Base-by-base conservation (phyloP, 2,797 vertebrate genomes). In the Etheostoma nigrum region DNA sequence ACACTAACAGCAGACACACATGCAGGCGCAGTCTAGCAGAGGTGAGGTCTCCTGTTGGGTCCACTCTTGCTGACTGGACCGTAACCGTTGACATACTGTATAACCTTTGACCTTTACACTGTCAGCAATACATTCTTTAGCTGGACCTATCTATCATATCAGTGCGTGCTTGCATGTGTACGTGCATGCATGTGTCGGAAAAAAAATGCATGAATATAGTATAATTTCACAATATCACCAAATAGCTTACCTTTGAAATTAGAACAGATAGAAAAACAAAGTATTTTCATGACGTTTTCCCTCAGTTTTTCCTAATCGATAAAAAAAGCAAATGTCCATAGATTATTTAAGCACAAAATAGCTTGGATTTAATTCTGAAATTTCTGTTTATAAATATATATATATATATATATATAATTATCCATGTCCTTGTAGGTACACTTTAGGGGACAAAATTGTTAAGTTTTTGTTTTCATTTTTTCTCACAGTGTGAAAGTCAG, bases 11-110 rank as follows among this genome's bases (percentile, higher is more conserved):
- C 59, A 60, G 8, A 61, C 70, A 52, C 55, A 49, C 15, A 64
- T 27, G 33, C 57, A 83, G 61, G n/a, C 36, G 0, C 33, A 66
- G 61, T 74, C 64, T 53, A 55, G 72, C 15, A 65, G 76, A 86
- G 75, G 49, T 61, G 60, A 88, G 19, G 72, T 87, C 84, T 81
- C 83, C 27, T 62, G 68, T 69, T 84, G 51, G 52, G 65, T 74
- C 67, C 54, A 51, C 51, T 84, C 69, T 75, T 78, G 86, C 92
- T 94, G 92, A 92, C 92, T 89, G 53, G 80, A 79, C 48, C 71
- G 73, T 90, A 81, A 88, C 90, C 83, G 86, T 83, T 92, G 86
- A 90, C 79, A 67, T 45, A 30, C 30, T 30, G 30, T 30, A 5
- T 80, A 78, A 89, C 87, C 86, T 86, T 59, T 91, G 79, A 89